Base-by-base conservation (phyloP, 1,140 invertebrate species). In the Drosophila arawakana region DNA sequence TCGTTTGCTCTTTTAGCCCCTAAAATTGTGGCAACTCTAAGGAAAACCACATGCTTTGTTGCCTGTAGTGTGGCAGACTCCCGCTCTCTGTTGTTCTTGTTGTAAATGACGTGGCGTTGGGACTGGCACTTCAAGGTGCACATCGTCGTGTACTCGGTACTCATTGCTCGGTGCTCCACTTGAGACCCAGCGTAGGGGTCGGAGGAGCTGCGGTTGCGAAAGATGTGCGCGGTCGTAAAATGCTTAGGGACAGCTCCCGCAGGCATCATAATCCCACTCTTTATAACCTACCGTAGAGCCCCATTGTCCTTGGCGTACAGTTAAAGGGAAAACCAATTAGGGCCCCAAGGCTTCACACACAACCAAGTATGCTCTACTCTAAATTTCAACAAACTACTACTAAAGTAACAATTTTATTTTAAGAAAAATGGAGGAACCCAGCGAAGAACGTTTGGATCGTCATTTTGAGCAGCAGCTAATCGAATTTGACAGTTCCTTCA, bases 11-110 rank as follows among this genome's bases (percentile, higher is more conserved):
- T 30, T 30, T 30, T 30, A 30, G 25, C 25, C 6, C 25, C 6
- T 30, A 30, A 30, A 30, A 30, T 30, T 4, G 25, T 3, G 3
- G 25, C 25, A 30, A 30, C 25, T 5, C 25, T 30, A 5, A 5
- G 25, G 25, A 30, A 30, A 70, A 83, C 84, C 73, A 72, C 80
- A 78, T 62, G 78, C 77, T 80, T 81, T 80, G 70, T 81, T 83
- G 37, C 47, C 37, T 35, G 54, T 57, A 54, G 69, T 41, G 43
- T 21, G 46, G 18, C 54, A 41, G 52, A 46, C 52, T 71, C 47
- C 57, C 61, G 35, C 43, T 1, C 8, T 15, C 39, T 50, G 54
- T 81, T 72, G 78, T 60, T 68, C 73, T 65, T 76, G 55, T 76
- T 66, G 60, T 65, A 66, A 65, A 54, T 72, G 73, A 73, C 60